phyloP scores from a whole-genome alignment of 2,888 invertebrate genomes.

The Terebella lapidaria region DNA sequence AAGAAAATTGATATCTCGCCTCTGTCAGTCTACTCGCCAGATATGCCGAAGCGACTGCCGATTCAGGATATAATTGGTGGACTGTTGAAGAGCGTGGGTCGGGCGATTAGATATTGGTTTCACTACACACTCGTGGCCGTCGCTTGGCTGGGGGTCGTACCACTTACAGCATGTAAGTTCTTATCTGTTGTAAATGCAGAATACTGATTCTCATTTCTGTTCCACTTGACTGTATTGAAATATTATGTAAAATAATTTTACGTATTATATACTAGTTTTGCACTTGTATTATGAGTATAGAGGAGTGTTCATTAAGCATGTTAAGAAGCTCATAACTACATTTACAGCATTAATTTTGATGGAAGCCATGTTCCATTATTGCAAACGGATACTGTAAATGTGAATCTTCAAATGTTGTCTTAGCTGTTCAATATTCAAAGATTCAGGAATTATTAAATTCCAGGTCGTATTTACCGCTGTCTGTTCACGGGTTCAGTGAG shows the following conservation, averaged over 20 bases:
- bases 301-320: too few species aligned
- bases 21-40: slow-evolving; percentile 82
- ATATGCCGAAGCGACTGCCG: slow-evolving; percentile 97
- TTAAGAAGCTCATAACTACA: too few species aligned
- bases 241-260: too few species aligned
- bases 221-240: not conserved
- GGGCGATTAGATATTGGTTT: slow-evolving; percentile 92
- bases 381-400: too few species aligned
- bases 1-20: not conserved
- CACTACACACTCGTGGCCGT: slow-evolving; percentile 94
- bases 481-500: slow-evolving; percentile 87
- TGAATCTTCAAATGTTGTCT: too few species aligned
- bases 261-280: too few species aligned
- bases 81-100: slow-evolving; percentile 78
- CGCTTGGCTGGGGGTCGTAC: slow-evolving; percentile 96
- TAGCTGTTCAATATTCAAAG: too few species aligned
- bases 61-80: slow-evolving; percentile 88
- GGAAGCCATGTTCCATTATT: too few species aligned
- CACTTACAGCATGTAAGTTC: slow-evolving; percentile 78
- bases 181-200: not conserved
- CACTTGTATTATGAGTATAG: too few species aligned
- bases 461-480: slow-evolving; percentile 80
- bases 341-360: too few species aligned
- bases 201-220: not conserved
- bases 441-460: too few species aligned